Conservation (phyloP, 2,113 vertebrate species). For the Rana temporaria region DNA sequence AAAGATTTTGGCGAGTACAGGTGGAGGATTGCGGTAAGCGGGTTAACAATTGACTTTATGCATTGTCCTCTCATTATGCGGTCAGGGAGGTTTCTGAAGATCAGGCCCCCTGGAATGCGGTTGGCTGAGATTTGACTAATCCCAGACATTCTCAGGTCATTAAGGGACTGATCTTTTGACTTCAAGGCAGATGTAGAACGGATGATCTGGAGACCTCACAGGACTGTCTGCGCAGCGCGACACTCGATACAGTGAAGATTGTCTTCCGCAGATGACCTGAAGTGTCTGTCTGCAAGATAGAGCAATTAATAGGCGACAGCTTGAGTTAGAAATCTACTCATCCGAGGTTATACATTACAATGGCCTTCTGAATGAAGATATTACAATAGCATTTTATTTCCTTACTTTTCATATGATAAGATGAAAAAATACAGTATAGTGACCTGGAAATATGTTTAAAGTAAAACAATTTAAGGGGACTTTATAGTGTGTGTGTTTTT, state of each 20-base stretch:
- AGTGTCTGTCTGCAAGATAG: slow-evolving; percentile 16
- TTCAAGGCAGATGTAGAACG: not conserved
- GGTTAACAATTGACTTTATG: too few relatives aligned
- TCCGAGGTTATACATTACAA: too few relatives aligned
- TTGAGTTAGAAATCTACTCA: not conserved
- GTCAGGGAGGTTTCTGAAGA: not conserved
- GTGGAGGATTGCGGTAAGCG: too few relatives aligned
- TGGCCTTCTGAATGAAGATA: too few relatives aligned
- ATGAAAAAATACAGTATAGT: too few relatives aligned
- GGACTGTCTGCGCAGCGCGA: slow-evolving; percentile 8
- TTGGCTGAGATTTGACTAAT: slow-evolving; percentile 9
- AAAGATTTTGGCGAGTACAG: too few relatives aligned
- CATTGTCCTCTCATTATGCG: not conserved
- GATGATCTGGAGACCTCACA: not conserved
- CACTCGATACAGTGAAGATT: not conserved
- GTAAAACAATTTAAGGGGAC: too few relatives aligned
- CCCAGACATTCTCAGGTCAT: slow-evolving; percentile 8
- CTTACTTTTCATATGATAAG: too few relatives aligned
- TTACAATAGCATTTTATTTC: too few relatives aligned
- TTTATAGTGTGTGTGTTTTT: too few relatives aligned
- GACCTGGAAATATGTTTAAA: too few relatives aligned
- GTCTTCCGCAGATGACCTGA: not conserved
- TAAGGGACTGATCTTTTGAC: not conserved
- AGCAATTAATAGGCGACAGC: not conserved
- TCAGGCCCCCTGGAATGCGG: not conserved